Evolutionary conservation across 2,888 invertebrate genomes (phyloP), one percentile per base, ranked within the genome.

Genomic region (Scaptomyza cyrtandrae): DNA sequence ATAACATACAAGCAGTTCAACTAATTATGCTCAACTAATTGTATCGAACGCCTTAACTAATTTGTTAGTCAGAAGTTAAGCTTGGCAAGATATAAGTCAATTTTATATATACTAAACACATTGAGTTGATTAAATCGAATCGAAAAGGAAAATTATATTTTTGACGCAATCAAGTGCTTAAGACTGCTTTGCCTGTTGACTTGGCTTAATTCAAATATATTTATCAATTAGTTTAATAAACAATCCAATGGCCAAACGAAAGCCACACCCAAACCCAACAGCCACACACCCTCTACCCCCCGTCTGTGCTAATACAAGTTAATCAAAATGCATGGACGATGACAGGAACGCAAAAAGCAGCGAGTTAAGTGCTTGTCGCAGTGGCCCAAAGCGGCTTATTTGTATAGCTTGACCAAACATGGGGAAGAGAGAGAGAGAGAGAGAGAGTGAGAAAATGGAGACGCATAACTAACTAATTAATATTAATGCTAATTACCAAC

Each of bases 401-500:
- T 41, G n/a, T 16, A 16, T 10, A 57, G 58, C 48, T 37, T 73
- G 74, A 67, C 74, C 74, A 35, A 19, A 19, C 3, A 10, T n/a
- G 46, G 39, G 1, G 14, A 0, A 24, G 24, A 16, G 37, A 49
- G 29, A 19, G 29, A 29, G 64, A 66, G 70, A 65, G 64, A 35
- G 62, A 24, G 37, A 45, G 29, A 19, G 33, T 24, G 64, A 66
- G 65, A 63, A 62, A 35, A 19, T 1, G 1, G 63, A 50, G 64
- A 64, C 74, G 60, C 72, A 78, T 86, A 88, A 89, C 89, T 81
- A 80, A 77, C 89, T 89, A 87, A 89, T 89, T 90, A 89, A 90
- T 89, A 89, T 89, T 88, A 90, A 89, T 89, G 88, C 89, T 89
- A 90, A 89, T 89, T 90, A 87, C 75, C 68, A 71, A 41, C 66